Evolutionary conservation across 2,888 invertebrate species (phyloP).

Genomic region (Parnassius glacialis): DNA sequence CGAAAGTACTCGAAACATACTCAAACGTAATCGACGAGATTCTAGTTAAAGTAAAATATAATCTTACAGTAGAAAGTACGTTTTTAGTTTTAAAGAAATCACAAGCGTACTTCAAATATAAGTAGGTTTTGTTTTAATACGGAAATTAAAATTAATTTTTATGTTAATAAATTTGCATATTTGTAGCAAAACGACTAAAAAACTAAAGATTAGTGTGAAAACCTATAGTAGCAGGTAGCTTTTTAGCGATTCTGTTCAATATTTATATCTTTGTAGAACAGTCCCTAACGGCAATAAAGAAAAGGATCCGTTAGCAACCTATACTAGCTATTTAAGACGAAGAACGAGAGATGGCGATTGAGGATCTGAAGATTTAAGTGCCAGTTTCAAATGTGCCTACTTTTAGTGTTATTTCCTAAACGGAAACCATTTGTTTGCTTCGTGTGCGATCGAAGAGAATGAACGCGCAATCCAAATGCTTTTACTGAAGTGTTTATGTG

Average conservation of each 20-base stretch:
- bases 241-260: conserved; percentile 25
- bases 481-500: conserved; percentile 54
- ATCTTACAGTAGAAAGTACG: too few relatives aligned
- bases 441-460: conserved; percentile 67
- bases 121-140: too few relatives aligned
- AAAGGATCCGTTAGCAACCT: conserved; percentile 51
- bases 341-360: conserved; percentile 73
- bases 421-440: conserved; percentile 77
- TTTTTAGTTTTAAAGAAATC: too few relatives aligned
- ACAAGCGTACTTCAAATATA: too few relatives aligned
- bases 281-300: conserved; percentile 60
- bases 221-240: too few relatives aligned
- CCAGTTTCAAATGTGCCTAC: conserved; percentile 79
- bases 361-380: conserved; percentile 78
- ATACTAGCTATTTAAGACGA: conserved; percentile 62
- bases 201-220: too few relatives aligned
- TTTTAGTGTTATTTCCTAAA: conserved; percentile 79
- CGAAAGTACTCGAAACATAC: conserved; percentile 27
- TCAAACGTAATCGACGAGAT: too few relatives aligned
- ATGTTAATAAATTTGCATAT: too few relatives aligned
- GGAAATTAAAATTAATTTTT: too few relatives aligned
- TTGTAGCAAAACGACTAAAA: too few relatives aligned
- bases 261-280: conserved; percentile 46
- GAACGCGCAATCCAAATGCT: conserved; percentile 53
- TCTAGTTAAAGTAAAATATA: too few relatives aligned